Percentiles rank a stretch among this genome's conserved stretches.
Evolutionary conservation across 2,797 vertebrate genomes (phyloP).

Genomic region (Geotria australis): DNA sequence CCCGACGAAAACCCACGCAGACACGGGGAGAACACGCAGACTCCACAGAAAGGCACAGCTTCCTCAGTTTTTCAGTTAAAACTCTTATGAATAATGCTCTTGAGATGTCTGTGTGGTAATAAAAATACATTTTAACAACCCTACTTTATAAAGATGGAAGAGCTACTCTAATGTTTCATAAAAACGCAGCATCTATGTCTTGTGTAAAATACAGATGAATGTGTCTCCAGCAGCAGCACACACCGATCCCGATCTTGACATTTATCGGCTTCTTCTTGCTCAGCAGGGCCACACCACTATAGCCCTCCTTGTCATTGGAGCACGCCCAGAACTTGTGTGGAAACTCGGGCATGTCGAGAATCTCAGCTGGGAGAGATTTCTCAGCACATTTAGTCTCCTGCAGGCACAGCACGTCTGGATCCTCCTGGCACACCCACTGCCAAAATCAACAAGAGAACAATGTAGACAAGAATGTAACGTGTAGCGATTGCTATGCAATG

Average conservation of each 20-base stretch:
- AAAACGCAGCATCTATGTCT: too few species aligned
- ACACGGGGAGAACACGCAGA: too few species aligned
- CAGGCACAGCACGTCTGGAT: conserved; percentile 45
- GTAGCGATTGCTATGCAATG: too few species aligned
- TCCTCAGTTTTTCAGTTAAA: too few species aligned
- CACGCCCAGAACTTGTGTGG: conserved; percentile 49
- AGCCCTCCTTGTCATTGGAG: conserved; percentile 42
- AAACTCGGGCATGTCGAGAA: conserved; percentile 34
- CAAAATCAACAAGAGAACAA: not conserved
- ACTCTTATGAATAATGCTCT: too few species aligned
- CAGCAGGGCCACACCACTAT: conserved; percentile 56
- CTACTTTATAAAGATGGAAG: too few species aligned
- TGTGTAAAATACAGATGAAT: too few species aligned
- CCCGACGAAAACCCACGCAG: too few species aligned
- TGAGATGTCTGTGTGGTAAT: too few species aligned
- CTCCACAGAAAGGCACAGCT: too few species aligned
- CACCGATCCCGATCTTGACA: conserved; percentile 53
- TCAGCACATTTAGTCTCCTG: conserved; percentile 55
- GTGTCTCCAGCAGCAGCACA: conserved; percentile 4
- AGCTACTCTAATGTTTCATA: too few species aligned
- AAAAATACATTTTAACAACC: too few species aligned
- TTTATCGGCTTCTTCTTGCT: conserved; percentile 38
- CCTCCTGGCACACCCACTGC: conserved; percentile 51
- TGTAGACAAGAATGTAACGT: not conserved
- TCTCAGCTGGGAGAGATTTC: conserved; percentile 27